A percentile compares a stretch with the other conserved stretches of the same genome.
Conservation (phyloP, 2,113 vertebrate species). For the Zapus hudsonius region DNA sequence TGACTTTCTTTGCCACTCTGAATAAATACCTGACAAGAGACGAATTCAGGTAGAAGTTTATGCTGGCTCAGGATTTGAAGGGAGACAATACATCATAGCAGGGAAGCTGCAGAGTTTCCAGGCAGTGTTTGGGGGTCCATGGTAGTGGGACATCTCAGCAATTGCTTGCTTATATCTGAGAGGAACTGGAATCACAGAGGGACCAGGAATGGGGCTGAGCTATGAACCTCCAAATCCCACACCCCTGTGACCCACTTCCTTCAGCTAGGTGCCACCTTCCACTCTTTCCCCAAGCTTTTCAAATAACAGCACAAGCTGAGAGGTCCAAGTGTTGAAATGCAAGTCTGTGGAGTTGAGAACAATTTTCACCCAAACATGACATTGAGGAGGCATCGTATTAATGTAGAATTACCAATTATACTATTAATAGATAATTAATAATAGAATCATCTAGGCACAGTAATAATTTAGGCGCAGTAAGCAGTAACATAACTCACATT, state of each 20-base stretch:
- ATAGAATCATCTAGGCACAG: too few relatives aligned
- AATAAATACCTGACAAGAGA: too few relatives aligned
- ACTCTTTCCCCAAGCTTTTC: too few relatives aligned
- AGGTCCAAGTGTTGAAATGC: not conserved
- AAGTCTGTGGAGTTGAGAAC: not conserved
- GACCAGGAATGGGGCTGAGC: not conserved
- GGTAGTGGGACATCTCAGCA: too few relatives aligned
- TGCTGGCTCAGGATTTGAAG: too few relatives aligned
- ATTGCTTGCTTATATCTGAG: not conserved
- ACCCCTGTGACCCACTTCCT: not conserved
- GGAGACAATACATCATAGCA: too few relatives aligned
- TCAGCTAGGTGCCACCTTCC: not conserved
- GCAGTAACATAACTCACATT: not conserved
- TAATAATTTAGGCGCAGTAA: too few relatives aligned
- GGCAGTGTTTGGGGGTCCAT: too few relatives aligned
- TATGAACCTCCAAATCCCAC: not conserved
- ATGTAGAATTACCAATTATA: not conserved
- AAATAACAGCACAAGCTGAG: not conserved
- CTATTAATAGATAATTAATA: too few relatives aligned
- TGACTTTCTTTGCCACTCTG: too few relatives aligned
- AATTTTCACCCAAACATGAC: not conserved
- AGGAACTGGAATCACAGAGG: not conserved
- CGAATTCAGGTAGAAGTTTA: too few relatives aligned
- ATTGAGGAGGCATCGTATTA: not conserved
- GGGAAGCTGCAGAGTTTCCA: too few relatives aligned